Evolutionary conservation across 2,113 vertebrate genomes (phyloP), one percentile per base, ranked within the genome.

Genomic region (Austrofundulus limnaeus): DNA sequence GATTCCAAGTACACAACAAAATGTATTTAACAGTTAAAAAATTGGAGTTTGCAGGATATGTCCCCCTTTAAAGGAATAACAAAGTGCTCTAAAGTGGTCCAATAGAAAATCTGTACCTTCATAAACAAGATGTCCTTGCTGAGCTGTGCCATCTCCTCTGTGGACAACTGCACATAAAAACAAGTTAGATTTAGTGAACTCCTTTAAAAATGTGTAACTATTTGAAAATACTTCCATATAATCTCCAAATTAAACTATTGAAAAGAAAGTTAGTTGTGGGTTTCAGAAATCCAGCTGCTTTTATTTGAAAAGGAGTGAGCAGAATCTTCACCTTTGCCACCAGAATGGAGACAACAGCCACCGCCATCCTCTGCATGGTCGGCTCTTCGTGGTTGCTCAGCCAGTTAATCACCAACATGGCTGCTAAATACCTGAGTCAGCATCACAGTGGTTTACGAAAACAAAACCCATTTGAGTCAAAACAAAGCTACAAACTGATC

Each of bases 381-480:
- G 93, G 93, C 78, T 98, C 95, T 73, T 95, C 93, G 17, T 95
- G 93, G 87, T 93, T 94, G 68, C 94, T 95, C 57, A 98, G 89
- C 94, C 94, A 95, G 85, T 94, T 94, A 93, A 98, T 97, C 76
- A 96, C 95, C 87, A 97, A 93, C 73, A 93, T 95, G 77, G 93
- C 93, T 20, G 96, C 95, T 84, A 95, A 94, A 89, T 95, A 98
- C 80, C 96, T 98, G 85, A 61, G 56, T 45, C 60, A 45, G 41
- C 43, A 76, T 57, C 45, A n/a, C 47, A 81, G 45, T 5, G 45
- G 53, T 52, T 21, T 37, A 48, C 46, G 63, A 41, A 58, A n/a
- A n/a, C n/a, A 42, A 53, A 50, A 37, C 16, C 12, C n/a, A n/a
- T 45, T 41, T 5, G 39, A 41, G 39, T 28, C 28, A 28, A 28